Percentiles rank a stretch among this genome's conserved stretches.
phyloP scores from a whole-genome alignment of 2,888 invertebrate genomes.

The Heliconius cydno region DNA sequence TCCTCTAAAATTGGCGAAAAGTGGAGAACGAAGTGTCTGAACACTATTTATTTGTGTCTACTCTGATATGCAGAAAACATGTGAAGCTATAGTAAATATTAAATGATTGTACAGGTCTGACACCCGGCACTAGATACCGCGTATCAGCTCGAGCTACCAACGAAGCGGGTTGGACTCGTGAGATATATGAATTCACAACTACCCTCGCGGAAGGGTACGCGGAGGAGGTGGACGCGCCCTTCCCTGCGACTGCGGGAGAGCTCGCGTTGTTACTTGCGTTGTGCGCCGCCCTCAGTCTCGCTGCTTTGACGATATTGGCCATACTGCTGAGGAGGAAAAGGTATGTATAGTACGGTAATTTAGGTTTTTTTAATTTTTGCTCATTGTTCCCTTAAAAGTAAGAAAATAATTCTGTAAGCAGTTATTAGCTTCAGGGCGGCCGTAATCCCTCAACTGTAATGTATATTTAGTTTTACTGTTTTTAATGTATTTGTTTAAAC shows the following conservation, averaged over 20 bases:
- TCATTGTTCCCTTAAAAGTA: not conserved
- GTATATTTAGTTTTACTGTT: not conserved
- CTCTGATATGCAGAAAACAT: no score
- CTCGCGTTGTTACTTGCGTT: slow-evolving; percentile 77
- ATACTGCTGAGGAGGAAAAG: slow-evolving; percentile 82
- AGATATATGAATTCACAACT: slow-evolving; percentile 85
- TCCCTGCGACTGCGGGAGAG: slow-evolving; percentile 77
- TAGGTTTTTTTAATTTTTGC: not conserved
- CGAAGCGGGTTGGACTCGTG: slow-evolving; percentile 85
- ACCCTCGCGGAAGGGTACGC: slow-evolving; percentile 81
- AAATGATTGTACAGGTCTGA: slow-evolving; percentile 62
- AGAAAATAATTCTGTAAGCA: not conserved
- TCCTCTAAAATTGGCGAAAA: no score
- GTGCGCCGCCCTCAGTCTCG: slow-evolving; percentile 82
- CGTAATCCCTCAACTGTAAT: not conserved
- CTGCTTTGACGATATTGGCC: slow-evolving; percentile 82
- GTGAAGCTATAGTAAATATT: not conserved
- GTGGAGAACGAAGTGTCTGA: no score
- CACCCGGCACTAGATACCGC: slow-evolving; percentile 84
- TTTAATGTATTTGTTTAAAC: not conserved
- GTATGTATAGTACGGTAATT: slow-evolving; percentile 53
- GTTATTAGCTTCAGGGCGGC: not conserved
- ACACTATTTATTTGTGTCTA: no score
- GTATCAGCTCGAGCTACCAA: slow-evolving; percentile 84
- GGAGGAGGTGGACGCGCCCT: slow-evolving; percentile 76